A percentile compares a stretch with the other conserved stretches of the same genome.
phyloP scores from a whole-genome alignment of 2,888 invertebrate genomes.

The Homarus gammarus region DNA sequence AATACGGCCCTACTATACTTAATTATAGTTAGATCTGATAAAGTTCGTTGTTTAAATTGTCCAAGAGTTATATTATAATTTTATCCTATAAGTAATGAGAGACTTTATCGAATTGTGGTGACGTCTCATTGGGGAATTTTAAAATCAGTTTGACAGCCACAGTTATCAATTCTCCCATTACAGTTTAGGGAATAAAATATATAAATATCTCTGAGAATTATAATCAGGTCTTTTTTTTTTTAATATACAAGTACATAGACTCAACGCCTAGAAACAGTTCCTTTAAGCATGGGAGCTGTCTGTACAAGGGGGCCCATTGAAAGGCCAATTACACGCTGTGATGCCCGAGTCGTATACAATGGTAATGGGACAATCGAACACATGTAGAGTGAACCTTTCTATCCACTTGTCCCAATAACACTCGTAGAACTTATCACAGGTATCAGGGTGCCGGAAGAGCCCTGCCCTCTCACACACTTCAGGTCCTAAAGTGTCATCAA shows the following conservation, averaged over 20 bases:
- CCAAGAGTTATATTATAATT: too few relatives aligned
- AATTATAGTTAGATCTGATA: too few relatives aligned
- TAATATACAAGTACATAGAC: too few relatives aligned
- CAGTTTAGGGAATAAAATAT: neutral
- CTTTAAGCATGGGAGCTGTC: slow-evolving; percentile 77
- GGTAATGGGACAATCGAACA: slow-evolving; percentile 89
- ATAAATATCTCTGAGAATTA: neutral
- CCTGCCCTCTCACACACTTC: slow-evolving; percentile 82
- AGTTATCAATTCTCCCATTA: too few relatives aligned
- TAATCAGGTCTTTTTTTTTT: too few relatives aligned
- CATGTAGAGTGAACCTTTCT: slow-evolving; percentile 86
- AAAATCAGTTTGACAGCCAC: too few relatives aligned
- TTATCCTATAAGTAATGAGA: too few relatives aligned
- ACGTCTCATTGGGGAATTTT: too few relatives aligned
- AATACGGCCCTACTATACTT: too few relatives aligned
- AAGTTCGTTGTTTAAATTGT: too few relatives aligned
- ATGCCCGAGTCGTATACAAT: slow-evolving; percentile 87
- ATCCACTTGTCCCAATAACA: slow-evolving; percentile 90
- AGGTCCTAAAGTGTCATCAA: slow-evolving; percentile 82
- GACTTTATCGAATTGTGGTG: too few relatives aligned
- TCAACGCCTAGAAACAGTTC: too few relatives aligned
- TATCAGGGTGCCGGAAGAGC: slow-evolving; percentile 85
- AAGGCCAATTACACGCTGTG: slow-evolving; percentile 91
- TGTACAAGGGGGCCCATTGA: slow-evolving; percentile 88
- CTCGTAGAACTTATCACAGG: slow-evolving; percentile 90